phyloP scores from a whole-genome alignment of 1,140 invertebrate species.

The Plodia interpunctella region DNA sequence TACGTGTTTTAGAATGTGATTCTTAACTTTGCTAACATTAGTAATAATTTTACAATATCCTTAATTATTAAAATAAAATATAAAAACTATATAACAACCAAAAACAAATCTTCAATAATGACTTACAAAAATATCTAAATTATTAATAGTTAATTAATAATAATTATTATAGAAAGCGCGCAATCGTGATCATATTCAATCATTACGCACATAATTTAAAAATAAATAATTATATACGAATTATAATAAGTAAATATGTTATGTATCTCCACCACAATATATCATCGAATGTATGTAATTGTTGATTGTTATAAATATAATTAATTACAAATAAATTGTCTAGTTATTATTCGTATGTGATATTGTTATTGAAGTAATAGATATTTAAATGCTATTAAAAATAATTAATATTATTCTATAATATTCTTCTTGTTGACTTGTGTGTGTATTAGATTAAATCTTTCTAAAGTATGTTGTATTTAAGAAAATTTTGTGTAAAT shows the following conservation, averaged over 20 bases:
- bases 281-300: conserved; percentile 72
- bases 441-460: conserved; percentile 53
- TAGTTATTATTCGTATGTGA: conserved; percentile 68
- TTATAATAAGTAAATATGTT: conserved; percentile 55
- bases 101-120: conserved; percentile 8
- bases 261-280: conserved; percentile 50
- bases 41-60: neutral
- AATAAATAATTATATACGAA: conserved; percentile 60
- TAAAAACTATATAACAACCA: neutral
- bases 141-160: conserved; percentile 20
- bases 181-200: conserved; percentile 32
- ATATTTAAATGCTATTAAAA: conserved; percentile 67
- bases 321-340: conserved; percentile 50
- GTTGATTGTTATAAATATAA: conserved; percentile 66
- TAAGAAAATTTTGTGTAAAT: conserved; percentile 7
- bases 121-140: conserved; percentile 11
- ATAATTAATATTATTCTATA: conserved; percentile 46
- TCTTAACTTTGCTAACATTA: conserved; percentile 6
- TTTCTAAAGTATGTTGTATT: conserved; percentile 12
- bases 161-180: conserved; percentile 17
- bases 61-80: neutral
- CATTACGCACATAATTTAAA: conserved; percentile 58
- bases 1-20: conserved; percentile 10
- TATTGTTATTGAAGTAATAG: conserved; percentile 72
- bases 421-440: conserved; percentile 69